Evolutionary conservation across 2,888 invertebrate genomes (phyloP).

Genomic region (Thelaira solivaga): DNA sequence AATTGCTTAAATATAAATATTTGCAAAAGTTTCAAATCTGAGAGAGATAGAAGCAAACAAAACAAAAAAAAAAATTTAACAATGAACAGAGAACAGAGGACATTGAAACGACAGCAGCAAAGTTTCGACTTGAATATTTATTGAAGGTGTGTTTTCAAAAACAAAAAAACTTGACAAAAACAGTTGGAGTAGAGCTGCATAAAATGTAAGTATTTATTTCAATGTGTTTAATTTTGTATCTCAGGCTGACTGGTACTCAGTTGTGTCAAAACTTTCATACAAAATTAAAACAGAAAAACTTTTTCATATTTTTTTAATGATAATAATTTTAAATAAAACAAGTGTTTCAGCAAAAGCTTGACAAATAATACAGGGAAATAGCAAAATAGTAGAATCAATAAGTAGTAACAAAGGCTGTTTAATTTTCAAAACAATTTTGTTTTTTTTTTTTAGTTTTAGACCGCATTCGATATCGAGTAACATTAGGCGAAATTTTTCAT

Average conservation of each 20-base stretch:
- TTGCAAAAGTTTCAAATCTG: not conserved
- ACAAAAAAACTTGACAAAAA: no score
- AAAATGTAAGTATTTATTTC: not conserved
- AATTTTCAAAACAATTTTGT: no score
- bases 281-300: conserved; percentile 32
- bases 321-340: conserved; percentile 34
- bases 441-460: no score
- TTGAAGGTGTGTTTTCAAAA: not conserved
- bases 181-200: not conserved
- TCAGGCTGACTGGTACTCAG: conserved; percentile 4
- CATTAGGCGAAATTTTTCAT: no score
- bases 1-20: conserved; percentile 23
- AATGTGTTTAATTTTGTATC: not conserved
- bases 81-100: not conserved
- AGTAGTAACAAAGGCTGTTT: no score
- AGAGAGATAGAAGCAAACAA: not conserved
- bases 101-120: not conserved
- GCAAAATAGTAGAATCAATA: not conserved
- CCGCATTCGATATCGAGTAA: no score
- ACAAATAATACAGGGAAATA: not conserved
- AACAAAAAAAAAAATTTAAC: not conserved
- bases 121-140: not conserved
- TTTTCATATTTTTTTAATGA: conserved; percentile 18
- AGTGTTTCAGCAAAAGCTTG: conserved; percentile 31
- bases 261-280: conserved; percentile 41